Percentiles rank a stretch among this genome's conserved stretches.
Conservation (phyloP, 1,140 invertebrate genomes). For the Hyphantria cunea region DNA sequence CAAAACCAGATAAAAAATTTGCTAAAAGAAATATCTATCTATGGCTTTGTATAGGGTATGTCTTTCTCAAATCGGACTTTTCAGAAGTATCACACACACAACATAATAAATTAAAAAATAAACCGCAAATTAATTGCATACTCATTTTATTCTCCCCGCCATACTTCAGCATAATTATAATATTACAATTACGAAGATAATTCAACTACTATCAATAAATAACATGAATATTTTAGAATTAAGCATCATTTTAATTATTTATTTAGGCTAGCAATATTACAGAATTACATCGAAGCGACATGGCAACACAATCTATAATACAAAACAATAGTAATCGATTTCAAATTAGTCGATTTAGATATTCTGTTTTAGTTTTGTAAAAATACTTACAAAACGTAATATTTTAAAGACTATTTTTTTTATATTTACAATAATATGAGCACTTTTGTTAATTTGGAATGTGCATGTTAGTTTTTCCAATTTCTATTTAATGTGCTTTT, state of each 20-base stretch:
- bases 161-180: slow-evolving; percentile 56
- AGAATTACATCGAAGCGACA: slow-evolving; percentile 57
- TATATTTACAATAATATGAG: no score
- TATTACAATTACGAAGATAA: slow-evolving; percentile 65
- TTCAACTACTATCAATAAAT: slow-evolving; percentile 72
- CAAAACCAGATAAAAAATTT: no score
- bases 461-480: no score
- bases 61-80: no score
- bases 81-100: no score
- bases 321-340: slow-evolving; percentile 16
- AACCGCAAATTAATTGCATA: slow-evolving; percentile 42
- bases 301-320: slow-evolving; percentile 51
- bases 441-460: no score
- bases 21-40: no score
- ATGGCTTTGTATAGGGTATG: no score
- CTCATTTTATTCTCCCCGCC: slow-evolving; percentile 61
- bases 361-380: slow-evolving; percentile 13
- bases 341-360: slow-evolving; percentile 2
- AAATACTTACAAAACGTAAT: slow-evolving; percentile 13
- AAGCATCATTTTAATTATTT: slow-evolving; percentile 54
- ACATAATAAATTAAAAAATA: no score
- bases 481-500: no score
- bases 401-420: background rate
- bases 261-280: slow-evolving; percentile 68
- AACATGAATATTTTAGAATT: slow-evolving; percentile 75